Percentiles rank a stretch among this genome's conserved stretches.
These are phyloP conservation scores for Caenorhabditis becei DNA, from an alignment of 2,888 invertebrate species.

Conservation along the genomic window DNA sequence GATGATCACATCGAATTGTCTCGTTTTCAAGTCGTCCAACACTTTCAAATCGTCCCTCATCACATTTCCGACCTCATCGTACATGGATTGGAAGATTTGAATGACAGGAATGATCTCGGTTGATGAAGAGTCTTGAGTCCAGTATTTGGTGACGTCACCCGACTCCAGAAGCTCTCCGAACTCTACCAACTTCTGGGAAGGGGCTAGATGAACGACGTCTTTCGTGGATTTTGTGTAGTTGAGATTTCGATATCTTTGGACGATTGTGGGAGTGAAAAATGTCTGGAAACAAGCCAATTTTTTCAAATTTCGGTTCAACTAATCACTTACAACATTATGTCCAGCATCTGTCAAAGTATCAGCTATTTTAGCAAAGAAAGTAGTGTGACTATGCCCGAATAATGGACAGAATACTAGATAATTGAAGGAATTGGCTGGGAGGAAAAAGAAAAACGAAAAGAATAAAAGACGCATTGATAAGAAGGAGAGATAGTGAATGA, in stretches of 20 bases:
- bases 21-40: constrained; percentile 29
- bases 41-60: constrained; percentile 15
- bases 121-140: constrained; percentile 21
- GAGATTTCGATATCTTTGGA: constrained; percentile 10
- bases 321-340: constrained; percentile 63
- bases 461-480: background rate
- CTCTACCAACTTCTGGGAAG: constrained; percentile 12
- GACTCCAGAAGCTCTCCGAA: constrained; percentile 28
- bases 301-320: too few relatives aligned
- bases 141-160: constrained; percentile 14
- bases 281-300: constrained; percentile 41
- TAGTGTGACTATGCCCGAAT: constrained; percentile 61
- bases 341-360: constrained; percentile 64
- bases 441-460: constrained; percentile 3
- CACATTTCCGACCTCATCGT: constrained; percentile 22
- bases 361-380: constrained; percentile 58
- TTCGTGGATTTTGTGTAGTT: constrained; percentile 29
- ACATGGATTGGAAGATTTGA: constrained; percentile 21
- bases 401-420: constrained; percentile 56
- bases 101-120: constrained; percentile 19
- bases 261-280: constrained; percentile 46
- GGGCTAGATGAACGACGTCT: constrained; percentile 37
- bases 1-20: constrained; percentile 42
- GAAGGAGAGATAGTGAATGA: background rate
- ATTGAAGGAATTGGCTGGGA: background rate